Evolutionary conservation across 1,140 invertebrate genomes (phyloP), one percentile per base, ranked within the genome.

Genomic region (Leptinotarsa defecta): DNA sequence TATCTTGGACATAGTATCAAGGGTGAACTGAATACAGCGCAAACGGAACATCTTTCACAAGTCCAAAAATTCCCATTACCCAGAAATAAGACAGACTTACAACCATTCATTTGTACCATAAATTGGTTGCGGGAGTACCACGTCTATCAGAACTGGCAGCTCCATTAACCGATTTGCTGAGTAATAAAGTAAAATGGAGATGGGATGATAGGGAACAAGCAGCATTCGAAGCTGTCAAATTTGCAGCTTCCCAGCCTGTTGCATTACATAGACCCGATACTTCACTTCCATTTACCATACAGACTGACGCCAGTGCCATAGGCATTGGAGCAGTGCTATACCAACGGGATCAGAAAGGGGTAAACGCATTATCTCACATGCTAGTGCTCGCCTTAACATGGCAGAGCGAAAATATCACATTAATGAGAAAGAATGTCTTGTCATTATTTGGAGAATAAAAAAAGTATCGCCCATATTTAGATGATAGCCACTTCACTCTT

Each of bases 401-500:
- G 27, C 74, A 3, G 76, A 79, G 64, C 13, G 8, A 22, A 73
- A 52, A 13, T 79, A 79, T 65, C 78, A 79, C 62, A 64, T 72
- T 3, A 79, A 79, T 43, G 76, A 75, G 43, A 64, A 74, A 22
- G 74, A 81, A 57, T 78, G 74, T 22, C 72, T 77, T 8, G 83
- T 83, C 0, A 62, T 84, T 1, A 63, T 85, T 0, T 85, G 84
- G 84, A 82, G 79, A 0, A 74, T 85, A 11, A 81, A 81, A 81
- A 57, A 72, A 68, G 11, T 86, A 81, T 68, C 69, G 77, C 13
- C 77, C 43, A 1, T 84, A 83, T 68, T 74, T 85, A 13, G 81
- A 84, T 43, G 81, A 85, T 52, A 27, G 76, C 13, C 75, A 52
- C 3, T 85, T 85, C 73, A 78, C 52, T 1, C 73, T 86, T 1